Conservation (phyloP, 2,113 vertebrate species). For the Pelusios castaneus region DNA sequence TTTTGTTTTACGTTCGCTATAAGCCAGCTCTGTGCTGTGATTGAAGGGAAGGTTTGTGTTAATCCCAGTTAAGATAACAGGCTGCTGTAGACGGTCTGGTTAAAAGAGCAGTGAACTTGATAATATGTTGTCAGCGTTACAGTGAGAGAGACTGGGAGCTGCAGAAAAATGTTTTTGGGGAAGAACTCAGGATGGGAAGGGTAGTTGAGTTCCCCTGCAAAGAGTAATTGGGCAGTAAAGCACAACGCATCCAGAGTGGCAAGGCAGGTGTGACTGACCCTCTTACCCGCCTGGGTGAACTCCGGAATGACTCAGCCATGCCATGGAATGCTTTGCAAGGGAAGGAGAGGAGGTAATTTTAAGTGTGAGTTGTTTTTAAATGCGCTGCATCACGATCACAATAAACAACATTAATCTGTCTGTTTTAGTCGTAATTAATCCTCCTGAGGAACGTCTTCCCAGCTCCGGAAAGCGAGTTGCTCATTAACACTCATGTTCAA, state of each 20-base stretch:
- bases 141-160: neutral
- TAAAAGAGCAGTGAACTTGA: neutral
- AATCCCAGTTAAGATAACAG: neutral
- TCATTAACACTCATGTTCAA: neutral
- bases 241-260: too few relatives aligned
- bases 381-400: rapidly evolving
- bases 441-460: neutral
- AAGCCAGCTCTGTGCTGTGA: neutral
- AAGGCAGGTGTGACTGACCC: neutral
- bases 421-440: neutral
- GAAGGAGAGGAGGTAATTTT: neutral
- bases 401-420: conserved; percentile 8
- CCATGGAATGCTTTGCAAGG: neutral
- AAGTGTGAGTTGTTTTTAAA: neutral
- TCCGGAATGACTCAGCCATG: neutral
- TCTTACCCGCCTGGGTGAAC: neutral
- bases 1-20: neutral
- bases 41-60: neutral
- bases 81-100: neutral
- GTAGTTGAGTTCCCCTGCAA: neutral
- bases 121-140: neutral
- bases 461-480: neutral
- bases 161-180: neutral
- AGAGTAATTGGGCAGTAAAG: too few relatives aligned
- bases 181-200: neutral